Percentiles rank a stretch among this genome's conserved stretches.
These are phyloP conservation scores for Cotesia chilonis DNA, from an alignment of 1,140 invertebrate genomes.

Conservation along the genomic window DNA sequence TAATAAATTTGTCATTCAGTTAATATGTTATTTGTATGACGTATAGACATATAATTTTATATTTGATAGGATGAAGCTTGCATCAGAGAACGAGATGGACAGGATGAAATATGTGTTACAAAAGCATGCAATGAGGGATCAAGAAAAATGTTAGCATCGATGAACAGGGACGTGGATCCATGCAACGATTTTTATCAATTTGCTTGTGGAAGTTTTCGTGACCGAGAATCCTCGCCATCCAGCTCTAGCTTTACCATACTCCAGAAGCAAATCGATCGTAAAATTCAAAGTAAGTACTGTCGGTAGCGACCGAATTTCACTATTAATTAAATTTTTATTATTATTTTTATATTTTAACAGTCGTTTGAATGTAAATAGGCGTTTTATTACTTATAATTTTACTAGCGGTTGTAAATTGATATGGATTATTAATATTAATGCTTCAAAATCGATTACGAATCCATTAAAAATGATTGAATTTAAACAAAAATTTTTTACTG, in stretches of 20 bases:
- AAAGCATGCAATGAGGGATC: conserved; percentile 60
- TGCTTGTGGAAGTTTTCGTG: conserved; percentile 70
- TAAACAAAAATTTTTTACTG: too few relatives aligned
- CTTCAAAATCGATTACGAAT: background rate
- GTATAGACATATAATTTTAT: background rate
- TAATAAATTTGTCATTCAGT: too few relatives aligned
- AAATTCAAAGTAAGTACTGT: conserved; percentile 57
- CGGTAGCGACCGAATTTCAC: conserved; percentile 15
- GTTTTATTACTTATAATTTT: background rate
- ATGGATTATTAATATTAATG: background rate
- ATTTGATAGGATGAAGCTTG: conserved; percentile 54
- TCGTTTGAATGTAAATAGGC: background rate
- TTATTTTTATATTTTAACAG: background rate
- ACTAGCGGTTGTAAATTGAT: too few relatives aligned
- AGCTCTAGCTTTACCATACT: conserved; percentile 59
- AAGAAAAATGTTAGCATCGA: conserved; percentile 56
- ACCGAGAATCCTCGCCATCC: conserved; percentile 52
- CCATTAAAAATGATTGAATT: too few relatives aligned
- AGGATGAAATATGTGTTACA: conserved; percentile 56
- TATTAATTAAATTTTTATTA: background rate
- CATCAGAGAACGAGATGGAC: conserved; percentile 53
- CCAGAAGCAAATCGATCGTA: conserved; percentile 57
- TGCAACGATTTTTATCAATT: conserved; percentile 78
- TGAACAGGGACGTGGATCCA: conserved; percentile 64
- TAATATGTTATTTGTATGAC: conserved; percentile 6